A percentile compares a stretch with the other conserved stretches of the same genome.
These are phyloP conservation scores for Micromussa lordhowensis DNA, from an alignment of 92 coral and sea anemone species.

Conservation along the genomic window DNA sequence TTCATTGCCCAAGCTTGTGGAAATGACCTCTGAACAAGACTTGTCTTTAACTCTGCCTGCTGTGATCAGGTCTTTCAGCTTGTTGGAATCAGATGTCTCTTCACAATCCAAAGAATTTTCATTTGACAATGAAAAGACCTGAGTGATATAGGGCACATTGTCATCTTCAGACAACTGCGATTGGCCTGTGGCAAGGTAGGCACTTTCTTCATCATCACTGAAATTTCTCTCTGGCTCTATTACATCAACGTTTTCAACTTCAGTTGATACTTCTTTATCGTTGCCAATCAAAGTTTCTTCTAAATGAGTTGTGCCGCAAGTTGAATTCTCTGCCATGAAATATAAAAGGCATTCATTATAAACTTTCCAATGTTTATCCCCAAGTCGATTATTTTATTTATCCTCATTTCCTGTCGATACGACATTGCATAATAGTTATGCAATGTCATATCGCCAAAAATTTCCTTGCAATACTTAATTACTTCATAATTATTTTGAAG, in stretches of 20 bases:
- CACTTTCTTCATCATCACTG: background rate
- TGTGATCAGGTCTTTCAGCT: background rate
- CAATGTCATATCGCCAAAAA: no score
- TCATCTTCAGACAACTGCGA: background rate
- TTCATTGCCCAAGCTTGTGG: background rate
- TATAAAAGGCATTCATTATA: background rate
- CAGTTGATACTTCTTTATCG: background rate
- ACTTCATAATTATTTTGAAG: no score
- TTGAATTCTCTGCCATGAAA: background rate
- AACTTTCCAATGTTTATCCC: no score
- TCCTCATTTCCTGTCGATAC: no score
- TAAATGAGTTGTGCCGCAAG: background rate
- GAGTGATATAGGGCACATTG: background rate
- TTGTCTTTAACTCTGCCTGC: background rate
- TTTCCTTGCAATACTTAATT: no score
- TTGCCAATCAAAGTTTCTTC: background rate
- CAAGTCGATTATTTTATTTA: no score
- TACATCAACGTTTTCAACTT: background rate
- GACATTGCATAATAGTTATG: no score
- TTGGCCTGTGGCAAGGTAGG: background rate
- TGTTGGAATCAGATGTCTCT: background rate
- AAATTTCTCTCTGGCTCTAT: background rate
- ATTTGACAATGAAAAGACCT: slow-evolving; percentile 9
- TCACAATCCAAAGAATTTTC: background rate
- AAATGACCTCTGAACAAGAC: background rate